Base-by-base conservation (phyloP, 23 tunicate genomes). In the Styela clava region DNA sequence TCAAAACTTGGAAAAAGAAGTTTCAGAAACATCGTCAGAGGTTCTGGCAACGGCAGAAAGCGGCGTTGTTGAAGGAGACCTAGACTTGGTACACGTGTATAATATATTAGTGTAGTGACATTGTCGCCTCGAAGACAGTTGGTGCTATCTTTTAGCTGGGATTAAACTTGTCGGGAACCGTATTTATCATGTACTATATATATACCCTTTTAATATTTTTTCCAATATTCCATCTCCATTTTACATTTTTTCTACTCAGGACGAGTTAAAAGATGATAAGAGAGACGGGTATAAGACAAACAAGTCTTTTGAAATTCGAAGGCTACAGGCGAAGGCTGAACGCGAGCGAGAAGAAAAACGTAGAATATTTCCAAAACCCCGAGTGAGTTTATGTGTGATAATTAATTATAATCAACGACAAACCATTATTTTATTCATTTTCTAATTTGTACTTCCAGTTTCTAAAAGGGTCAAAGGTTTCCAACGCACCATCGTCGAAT, bases 311-410 rank as follows among this genome's bases (percentile, higher is more conserved):
- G 97, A 91, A 82, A 91, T 91, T 20, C 52, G 97, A 63, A 69
- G 97, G 70, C 83, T 91, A 0, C 97, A 91, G 64, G 97, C 97
- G 1, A 91, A 86, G 71, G 97, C 97, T 16, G 97, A 91, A 63
- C 68, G 97, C 36, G 84, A 76, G 36, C 79, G 84, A 31, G 97
- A 91, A 82, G 85, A 82, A 9, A 83, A 88, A 52, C 82, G 68
- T 70, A 34, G 84, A 82, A 84, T 78, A n/a, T 35, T 91, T 23
- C 82, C 84, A 31, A 88, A 87, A 31, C 63, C 84, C 35, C 78
- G 84, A 82, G 97, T 91, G 35, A 69, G 63, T 61, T 21, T 0
- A 18, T 16, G 78, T 44, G 12, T n/a, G n/a, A 18, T 61, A 18
- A 61, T 61, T 61, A 21, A 18, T 61, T 18, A 19, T 19, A 19